A percentile compares a stretch with the other conserved stretches of the same genome.
Conservation (phyloP, 2,113 vertebrate genomes). For the Marcusenius ussheri region DNA sequence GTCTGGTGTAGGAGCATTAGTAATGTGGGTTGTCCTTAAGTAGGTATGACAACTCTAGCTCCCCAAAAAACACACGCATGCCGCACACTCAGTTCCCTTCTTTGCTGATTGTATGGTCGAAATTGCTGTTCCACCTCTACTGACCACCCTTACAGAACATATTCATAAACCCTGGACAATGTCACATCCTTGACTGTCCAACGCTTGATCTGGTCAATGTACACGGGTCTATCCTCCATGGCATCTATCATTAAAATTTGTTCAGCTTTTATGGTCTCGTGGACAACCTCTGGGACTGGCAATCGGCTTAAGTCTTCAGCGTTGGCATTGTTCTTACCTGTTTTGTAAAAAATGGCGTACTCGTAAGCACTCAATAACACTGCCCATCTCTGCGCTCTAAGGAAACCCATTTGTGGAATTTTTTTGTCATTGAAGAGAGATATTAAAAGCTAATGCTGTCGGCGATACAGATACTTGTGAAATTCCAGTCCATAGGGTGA, state of each 20-base stretch:
- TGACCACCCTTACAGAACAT: constrained; percentile 14
- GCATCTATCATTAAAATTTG: constrained; percentile 20
- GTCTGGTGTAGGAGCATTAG: neutral
- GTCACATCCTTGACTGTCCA: constrained; percentile 21
- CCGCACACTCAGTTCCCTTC: neutral
- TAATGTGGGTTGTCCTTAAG: neutral
- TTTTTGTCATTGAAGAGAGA: neutral
- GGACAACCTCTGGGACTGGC: neutral
- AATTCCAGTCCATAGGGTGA: neutral
- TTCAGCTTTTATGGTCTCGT: neutral
- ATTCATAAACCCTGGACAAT: constrained; percentile 3
- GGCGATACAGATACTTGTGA: neutral
- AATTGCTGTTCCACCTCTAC: neutral
- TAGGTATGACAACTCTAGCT: neutral
- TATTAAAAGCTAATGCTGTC: neutral
- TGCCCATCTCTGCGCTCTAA: neutral
- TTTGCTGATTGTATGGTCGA: neutral
- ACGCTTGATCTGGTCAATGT: neutral
- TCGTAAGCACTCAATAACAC: no score
- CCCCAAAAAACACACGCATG: constrained; percentile 5
- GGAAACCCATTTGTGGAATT: neutral
- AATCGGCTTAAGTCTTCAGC: neutral
- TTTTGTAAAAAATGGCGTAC: no score
- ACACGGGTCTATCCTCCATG: neutral
- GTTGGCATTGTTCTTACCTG: neutral